Percentiles rank a stretch among this genome's conserved stretches.
Evolutionary conservation across 2,797 vertebrate genomes (phyloP).

Genomic region (Parauchenoglanis punctatus): DNA sequence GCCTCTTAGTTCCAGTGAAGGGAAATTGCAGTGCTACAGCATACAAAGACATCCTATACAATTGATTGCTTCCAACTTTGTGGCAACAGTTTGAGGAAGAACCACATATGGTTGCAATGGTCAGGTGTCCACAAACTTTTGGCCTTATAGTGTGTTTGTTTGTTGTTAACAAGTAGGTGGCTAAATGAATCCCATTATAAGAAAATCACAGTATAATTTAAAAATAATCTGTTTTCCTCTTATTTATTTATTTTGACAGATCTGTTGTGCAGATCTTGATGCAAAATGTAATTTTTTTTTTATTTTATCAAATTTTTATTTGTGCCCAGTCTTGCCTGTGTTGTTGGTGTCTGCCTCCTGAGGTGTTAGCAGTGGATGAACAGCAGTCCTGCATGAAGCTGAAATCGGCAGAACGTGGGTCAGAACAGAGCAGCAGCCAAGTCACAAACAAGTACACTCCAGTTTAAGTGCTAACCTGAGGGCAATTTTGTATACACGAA

Average conservation of each 20-base stretch:
- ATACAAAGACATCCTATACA: background rate
- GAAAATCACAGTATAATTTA: background rate
- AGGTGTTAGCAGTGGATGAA: conserved; percentile 88
- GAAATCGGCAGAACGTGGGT: conserved; percentile 88
- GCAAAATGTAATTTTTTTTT: conserved; percentile 1
- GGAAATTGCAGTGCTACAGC: background rate
- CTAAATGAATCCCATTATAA: background rate
- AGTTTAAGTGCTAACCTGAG: conserved; percentile 68
- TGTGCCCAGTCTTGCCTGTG: conserved; percentile 88
- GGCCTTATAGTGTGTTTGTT: background rate
- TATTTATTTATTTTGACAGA: background rate
- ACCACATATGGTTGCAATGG: background rate
- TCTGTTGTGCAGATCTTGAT: background rate
- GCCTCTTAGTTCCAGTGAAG: background rate
- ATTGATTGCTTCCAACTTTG: background rate
- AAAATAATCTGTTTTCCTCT: background rate
- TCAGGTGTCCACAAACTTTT: background rate
- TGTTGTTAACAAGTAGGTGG: background rate
- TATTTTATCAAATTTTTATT: background rate
- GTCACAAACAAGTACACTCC: conserved; percentile 91
- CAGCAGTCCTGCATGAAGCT: conserved; percentile 93
- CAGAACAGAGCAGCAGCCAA: conserved; percentile 87
- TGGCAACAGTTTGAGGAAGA: background rate
- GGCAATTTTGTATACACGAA: background rate
- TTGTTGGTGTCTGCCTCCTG: conserved; percentile 91